Evolutionary conservation across 2,888 invertebrate species (phyloP).

Genomic region (Catotricha subobsoleta): DNA sequence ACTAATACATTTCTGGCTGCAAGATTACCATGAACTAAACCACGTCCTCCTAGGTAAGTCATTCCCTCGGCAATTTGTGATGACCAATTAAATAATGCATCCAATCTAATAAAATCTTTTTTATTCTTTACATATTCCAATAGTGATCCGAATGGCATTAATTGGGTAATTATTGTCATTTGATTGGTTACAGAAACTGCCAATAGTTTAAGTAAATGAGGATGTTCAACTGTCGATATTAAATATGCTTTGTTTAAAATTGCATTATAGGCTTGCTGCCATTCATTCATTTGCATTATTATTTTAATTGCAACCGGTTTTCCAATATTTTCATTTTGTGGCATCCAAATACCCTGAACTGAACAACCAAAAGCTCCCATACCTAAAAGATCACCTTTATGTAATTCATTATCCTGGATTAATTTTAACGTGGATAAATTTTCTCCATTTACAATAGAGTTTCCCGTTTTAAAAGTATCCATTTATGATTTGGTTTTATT

Average conservation of each 20-base stretch:
- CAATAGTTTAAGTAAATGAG: slow-evolving; percentile 77
- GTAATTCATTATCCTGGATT: slow-evolving; percentile 82
- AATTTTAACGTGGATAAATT: slow-evolving; percentile 83
- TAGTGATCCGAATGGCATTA: slow-evolving; percentile 93
- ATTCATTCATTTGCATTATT: slow-evolving; percentile 66
- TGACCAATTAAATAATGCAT: slow-evolving; percentile 89
- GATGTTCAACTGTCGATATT: slow-evolving; percentile 95
- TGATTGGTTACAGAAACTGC: slow-evolving; percentile 95
- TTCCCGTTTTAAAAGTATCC: too few species aligned
- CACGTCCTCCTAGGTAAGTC: slow-evolving; percentile 87
- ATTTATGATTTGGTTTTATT: too few species aligned
- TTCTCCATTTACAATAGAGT: too few species aligned
- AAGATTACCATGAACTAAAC: slow-evolving; percentile 88
- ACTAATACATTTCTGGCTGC: slow-evolving; percentile 95
- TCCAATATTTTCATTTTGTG: slow-evolving; percentile 57
- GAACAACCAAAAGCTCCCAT: slow-evolving; percentile 95
- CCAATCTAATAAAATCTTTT: slow-evolving; percentile 84
- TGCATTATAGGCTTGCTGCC: slow-evolving; percentile 65
- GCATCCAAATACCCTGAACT: slow-evolving; percentile 91
- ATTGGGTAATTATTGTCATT: slow-evolving; percentile 93
- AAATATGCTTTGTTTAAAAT: slow-evolving; percentile 93
- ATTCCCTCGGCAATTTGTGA: slow-evolving; percentile 94
- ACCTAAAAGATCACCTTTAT: slow-evolving; percentile 81
- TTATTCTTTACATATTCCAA: slow-evolving; percentile 86
- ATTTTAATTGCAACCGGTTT: slow-evolving; percentile 98